phyloP scores from a whole-genome alignment of 1,140 invertebrate species.

The Drusus annulatus region DNA sequence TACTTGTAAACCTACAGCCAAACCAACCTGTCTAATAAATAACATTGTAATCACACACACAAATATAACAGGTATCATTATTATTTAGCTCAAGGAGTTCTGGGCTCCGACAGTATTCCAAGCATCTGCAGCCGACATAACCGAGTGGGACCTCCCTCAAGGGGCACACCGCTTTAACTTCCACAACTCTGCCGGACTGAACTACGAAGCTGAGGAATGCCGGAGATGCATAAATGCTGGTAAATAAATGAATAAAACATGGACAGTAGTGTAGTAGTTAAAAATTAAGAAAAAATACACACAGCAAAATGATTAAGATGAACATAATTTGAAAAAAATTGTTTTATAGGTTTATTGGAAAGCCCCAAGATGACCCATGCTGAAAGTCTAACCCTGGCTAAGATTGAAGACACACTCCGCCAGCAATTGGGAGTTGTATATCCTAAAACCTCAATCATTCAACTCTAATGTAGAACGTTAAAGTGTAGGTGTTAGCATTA shows the following conservation, averaged over 20 bases:
- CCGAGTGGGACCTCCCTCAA: slow-evolving; percentile 72
- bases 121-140: slow-evolving; percentile 68
- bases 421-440: slow-evolving; percentile 78
- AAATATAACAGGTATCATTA: no score
- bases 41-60: no score
- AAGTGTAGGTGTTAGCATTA: no score
- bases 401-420: slow-evolving; percentile 78
- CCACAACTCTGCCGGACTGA: slow-evolving; percentile 79
- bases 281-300: no score
- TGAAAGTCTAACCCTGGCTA: slow-evolving; percentile 76
- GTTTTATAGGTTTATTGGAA: slow-evolving; percentile 74
- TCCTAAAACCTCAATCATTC: slow-evolving; percentile 63
- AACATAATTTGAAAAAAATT: no score
- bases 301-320: no score
- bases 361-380: slow-evolving; percentile 76
- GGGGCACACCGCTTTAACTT: slow-evolving; percentile 73
- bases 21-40: no score
- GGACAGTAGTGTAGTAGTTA: no score
- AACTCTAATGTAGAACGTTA: background rate
- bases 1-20: no score
- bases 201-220: slow-evolving; percentile 83
- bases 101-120: slow-evolving; percentile 71
- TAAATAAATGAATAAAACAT: slow-evolving; percentile 59
- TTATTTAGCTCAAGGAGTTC: slow-evolving; percentile 67
- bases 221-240: slow-evolving; percentile 77